Evolutionary conservation across 2,888 invertebrate genomes (phyloP), one percentile per base, ranked within the genome.

Genomic region (Pseudolycoriella hygida): DNA sequence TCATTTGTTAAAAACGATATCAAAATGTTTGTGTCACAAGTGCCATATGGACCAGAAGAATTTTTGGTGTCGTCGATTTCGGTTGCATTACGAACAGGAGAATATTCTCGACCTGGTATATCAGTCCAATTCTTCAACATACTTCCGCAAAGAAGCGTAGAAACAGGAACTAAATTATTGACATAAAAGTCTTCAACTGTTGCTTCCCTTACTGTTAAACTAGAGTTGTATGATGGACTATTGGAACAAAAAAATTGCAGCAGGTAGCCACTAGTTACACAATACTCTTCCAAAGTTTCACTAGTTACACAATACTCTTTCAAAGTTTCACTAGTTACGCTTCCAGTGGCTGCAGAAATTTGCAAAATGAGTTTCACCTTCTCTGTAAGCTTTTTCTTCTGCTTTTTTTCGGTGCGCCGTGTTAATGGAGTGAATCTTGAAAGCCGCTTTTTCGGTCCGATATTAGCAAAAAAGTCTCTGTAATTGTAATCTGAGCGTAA

Each of bases 31-130:
- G n/a, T n/a, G n/a, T n/a, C n/a, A n/a, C n/a, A n/a, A n/a, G n/a
- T n/a, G n/a, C n/a, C n/a, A n/a, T n/a, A n/a, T n/a, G n/a, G n/a
- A n/a, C n/a, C n/a, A n/a, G n/a, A n/a, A n/a, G n/a, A n/a, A n/a
- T n/a, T 25, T 8, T 25, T 25, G 25, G 25, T 25, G 25, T 25
- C 5, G 25, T 25, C 25, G 8, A 25, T 8, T 6, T 25, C 25
- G 5, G 8, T 25, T 25, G 25, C 25, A 25, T 25, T 25, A 6
- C 25, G 8, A 25, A 25, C 25, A 25, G 34, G 34, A 44, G 76
- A 73, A 11, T 55, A 52, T 42, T 76, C 76, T 46, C 80, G 65
- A 1, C 80, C 79, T 4, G 74, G 74, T 53, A 80, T 79, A 40
- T 64, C 55, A 18, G 63, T 57, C 75, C 77, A 79, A 54, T 74